Conservation (phyloP, 1,140 invertebrate genomes). For the Apis dorsata region DNA sequence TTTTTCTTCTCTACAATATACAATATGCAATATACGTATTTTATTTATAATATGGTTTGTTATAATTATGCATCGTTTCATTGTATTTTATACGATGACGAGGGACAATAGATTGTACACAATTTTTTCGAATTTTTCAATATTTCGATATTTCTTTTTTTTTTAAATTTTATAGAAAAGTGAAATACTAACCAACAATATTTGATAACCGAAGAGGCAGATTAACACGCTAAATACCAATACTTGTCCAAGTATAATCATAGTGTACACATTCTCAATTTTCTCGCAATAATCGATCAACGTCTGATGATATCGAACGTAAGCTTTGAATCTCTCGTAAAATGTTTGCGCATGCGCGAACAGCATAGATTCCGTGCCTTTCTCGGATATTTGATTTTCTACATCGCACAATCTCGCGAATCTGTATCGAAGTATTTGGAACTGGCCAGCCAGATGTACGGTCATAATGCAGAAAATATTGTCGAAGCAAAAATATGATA, state of each 20-base stretch:
- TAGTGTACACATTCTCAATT: conserved; percentile 50
- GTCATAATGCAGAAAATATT: conserved; percentile 62
- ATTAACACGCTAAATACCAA: conserved; percentile 57
- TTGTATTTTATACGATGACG: too few species aligned
- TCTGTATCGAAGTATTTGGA: conserved; percentile 58
- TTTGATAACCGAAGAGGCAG: conserved; percentile 59
- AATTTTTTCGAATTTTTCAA: too few species aligned
- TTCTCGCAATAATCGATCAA: conserved; percentile 48
- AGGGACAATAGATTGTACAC: too few species aligned
- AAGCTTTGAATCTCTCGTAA: conserved; percentile 26
- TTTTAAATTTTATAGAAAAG: neutral
- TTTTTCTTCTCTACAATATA: too few species aligned
- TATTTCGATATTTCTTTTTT: too few species aligned
- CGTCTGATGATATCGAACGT: conserved; percentile 41
- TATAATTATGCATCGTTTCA: too few species aligned
- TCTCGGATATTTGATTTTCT: neutral
- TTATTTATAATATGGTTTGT: too few species aligned
- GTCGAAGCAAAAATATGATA: conserved; percentile 62
- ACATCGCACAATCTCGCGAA: neutral
- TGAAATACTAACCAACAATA: conserved; percentile 32
- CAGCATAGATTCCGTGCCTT: neutral
- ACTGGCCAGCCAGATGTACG: conserved; percentile 57
- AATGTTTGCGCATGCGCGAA: accelerated
- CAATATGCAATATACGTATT: too few species aligned
- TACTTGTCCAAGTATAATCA: conserved; percentile 55